These are phyloP conservation scores for Eupithecia insigniata DNA, from an alignment of 2,888 invertebrate species.

Conservation along the genomic window DNA sequence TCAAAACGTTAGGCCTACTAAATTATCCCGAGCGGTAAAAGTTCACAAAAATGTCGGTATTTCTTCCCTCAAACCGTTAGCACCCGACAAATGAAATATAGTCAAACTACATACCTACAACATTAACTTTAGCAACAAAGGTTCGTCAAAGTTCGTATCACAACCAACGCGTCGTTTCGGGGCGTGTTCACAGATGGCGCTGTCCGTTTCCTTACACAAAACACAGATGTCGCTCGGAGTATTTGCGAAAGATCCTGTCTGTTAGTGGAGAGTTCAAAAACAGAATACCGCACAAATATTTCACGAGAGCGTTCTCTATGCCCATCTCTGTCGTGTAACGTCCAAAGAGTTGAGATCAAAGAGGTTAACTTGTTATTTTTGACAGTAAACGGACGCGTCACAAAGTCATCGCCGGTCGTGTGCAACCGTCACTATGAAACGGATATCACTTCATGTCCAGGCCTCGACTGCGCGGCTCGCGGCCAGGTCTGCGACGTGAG, in stretches of 20 bases:
- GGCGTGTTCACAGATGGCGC: conserved; percentile 63
- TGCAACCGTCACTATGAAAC: conserved; percentile 74
- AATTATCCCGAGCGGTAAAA: conserved; percentile 40
- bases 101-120: conserved; percentile 49
- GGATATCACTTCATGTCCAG: conserved; percentile 78
- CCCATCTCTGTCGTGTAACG: conserved; percentile 50
- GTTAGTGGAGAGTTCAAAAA: conserved; percentile 35
- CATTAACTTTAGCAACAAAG: conserved; percentile 55
- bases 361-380: conserved; percentile 41
- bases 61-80: conserved; percentile 55
- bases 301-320: conserved; percentile 44
- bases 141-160: conserved; percentile 62
- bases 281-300: conserved; percentile 48
- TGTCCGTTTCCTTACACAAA: conserved; percentile 44
- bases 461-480: conserved; percentile 68
- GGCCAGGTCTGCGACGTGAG: conserved; percentile 89
- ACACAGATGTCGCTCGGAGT: conserved; percentile 55
- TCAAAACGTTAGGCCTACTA: conserved; percentile 54
- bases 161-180: conserved; percentile 69
- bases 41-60: conserved; percentile 68
- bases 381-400: conserved; percentile 38
- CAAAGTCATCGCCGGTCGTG: conserved; percentile 42
- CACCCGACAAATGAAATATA: conserved; percentile 59
- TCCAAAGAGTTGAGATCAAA: conserved; percentile 52
- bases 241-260: conserved; percentile 46